These are phyloP conservation scores for Gorsachius magnificus DNA, from an alignment of 2,797 vertebrate species.

Conservation along the genomic window DNA sequence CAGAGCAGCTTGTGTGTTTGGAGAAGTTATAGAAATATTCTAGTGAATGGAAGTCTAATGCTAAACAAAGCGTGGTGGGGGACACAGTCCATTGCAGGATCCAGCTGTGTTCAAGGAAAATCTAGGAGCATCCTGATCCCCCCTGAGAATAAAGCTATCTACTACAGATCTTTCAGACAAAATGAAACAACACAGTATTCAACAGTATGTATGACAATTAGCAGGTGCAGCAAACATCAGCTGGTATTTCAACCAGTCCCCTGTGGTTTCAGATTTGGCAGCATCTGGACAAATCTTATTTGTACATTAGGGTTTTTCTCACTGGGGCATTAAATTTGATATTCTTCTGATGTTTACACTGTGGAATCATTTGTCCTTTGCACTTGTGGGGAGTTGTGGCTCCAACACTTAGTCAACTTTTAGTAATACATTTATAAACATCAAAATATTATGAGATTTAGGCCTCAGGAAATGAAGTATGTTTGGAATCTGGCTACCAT, in stretches of 20 bases:
- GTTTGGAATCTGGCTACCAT: neutral
- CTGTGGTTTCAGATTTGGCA: neutral
- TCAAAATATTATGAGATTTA: neutral
- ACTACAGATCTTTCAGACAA: neutral
- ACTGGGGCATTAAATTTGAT: neutral
- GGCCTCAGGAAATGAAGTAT: neutral
- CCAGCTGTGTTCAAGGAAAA: neutral
- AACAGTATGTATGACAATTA: neutral
- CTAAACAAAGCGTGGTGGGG: neutral
- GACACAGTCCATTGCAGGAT: neutral
- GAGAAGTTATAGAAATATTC: neutral
- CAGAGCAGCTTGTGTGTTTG: neutral
- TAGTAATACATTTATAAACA: neutral
- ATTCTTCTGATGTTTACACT: neutral
- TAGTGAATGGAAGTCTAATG: neutral
- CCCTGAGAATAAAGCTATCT: neutral
- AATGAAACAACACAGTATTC: neutral
- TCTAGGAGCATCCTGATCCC: neutral
- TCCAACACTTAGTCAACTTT: neutral
- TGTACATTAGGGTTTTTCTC: neutral
- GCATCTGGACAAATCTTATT: neutral
- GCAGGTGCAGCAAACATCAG: slow-evolving; percentile 14
- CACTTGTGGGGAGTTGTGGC: neutral
- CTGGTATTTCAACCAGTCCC: slow-evolving; percentile 11
- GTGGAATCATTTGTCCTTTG: neutral